phyloP scores from a whole-genome alignment of 53 echinoderm and acorn worm genomes.

The Patiria pectinifera region DNA sequence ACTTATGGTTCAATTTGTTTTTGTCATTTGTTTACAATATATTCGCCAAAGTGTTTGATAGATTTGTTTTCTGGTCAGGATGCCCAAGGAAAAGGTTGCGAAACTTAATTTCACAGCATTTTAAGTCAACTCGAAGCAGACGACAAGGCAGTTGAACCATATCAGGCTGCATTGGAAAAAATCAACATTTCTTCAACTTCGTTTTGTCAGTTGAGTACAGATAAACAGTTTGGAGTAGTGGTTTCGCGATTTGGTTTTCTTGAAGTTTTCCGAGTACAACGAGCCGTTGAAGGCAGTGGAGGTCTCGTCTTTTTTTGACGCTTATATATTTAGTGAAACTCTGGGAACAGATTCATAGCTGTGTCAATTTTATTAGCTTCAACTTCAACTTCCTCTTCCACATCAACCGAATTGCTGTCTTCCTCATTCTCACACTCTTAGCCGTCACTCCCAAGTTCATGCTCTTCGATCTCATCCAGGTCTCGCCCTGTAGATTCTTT shows the following conservation, averaged over 20 bases:
- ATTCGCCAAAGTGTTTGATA: too few species aligned
- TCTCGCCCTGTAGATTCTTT: neutral
- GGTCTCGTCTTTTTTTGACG: neutral
- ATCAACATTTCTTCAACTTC: neutral
- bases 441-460: too few species aligned
- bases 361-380: neutral
- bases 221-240: neutral
- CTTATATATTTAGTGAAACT: neutral
- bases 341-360: neutral
- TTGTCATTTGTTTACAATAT: too few species aligned
- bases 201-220: neutral
- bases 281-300: neutral
- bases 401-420: neutral
- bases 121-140: neutral
- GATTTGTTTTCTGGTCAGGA: too few species aligned
- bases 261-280: neutral
- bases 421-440: neutral
- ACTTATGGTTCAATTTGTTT: too few species aligned
- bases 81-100: too few species aligned
- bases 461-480: neutral
- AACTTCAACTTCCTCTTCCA: neutral
- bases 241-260: neutral
- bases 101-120: neutral
- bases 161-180: neutral
- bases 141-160: neutral